phyloP scores from a whole-genome alignment of 2,888 invertebrate species.

The Amphipoea oculea region DNA sequence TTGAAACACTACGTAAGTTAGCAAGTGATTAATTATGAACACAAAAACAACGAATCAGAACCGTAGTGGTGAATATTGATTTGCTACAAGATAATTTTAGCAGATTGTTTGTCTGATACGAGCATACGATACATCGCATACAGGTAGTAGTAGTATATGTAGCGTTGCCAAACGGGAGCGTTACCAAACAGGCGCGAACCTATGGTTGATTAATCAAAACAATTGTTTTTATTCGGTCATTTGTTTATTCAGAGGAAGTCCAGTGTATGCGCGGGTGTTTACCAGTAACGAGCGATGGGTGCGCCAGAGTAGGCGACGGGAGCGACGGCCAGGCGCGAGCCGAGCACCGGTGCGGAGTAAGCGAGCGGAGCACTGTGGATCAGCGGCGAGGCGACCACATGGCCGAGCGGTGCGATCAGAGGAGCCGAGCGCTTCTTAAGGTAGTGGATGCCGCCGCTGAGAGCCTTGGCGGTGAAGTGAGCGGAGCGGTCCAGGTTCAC shows the following conservation, averaged over 20 bases:
- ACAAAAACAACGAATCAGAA: neutral
- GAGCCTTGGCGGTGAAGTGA: conserved; percentile 81
- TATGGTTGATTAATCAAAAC: conserved; percentile 4
- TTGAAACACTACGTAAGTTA: neutral
- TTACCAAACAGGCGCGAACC: no score
- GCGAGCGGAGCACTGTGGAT: conserved; percentile 67
- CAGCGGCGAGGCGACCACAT: conserved; percentile 48
- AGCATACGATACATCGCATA: no score
- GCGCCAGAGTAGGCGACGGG: conserved; percentile 51
- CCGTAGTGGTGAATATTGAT: neutral
- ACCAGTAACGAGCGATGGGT: conserved; percentile 55
- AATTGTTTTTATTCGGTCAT: neutral
- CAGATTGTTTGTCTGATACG: neutral
- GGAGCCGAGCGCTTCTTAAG: conserved; percentile 80
- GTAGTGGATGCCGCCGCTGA: conserved; percentile 71
- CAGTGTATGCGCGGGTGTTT: neutral
- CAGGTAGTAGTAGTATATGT: no score
- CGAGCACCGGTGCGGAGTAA: conserved; percentile 75
- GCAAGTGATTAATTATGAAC: neutral
- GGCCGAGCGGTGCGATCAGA: conserved; percentile 63
- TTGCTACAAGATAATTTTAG: neutral
- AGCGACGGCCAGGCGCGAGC: conserved; percentile 38
- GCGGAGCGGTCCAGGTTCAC: conserved; percentile 86
- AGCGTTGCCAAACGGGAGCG: no score
- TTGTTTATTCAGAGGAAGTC: conserved; percentile 37